Base-by-base conservation (phyloP, 2,888 invertebrate species). In the Ormyrus pomaceus region DNA sequence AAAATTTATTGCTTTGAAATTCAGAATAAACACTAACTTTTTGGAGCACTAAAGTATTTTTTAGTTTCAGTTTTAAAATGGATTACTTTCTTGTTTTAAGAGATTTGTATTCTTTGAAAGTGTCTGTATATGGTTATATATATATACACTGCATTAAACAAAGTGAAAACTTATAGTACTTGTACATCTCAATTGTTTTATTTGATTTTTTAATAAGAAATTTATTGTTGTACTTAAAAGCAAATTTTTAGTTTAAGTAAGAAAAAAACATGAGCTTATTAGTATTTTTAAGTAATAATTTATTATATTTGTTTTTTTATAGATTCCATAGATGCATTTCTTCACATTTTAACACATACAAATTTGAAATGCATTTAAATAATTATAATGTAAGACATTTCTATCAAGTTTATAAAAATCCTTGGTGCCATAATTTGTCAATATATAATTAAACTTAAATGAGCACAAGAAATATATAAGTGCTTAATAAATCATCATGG, bases 401-500 rank as follows among this genome's bases (percentile, higher is more conserved):
- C 65, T 11, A n/a, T 34, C n/a, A 46, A 78, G 69, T 51, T 71
- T 51, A 50, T 19, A 6, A 68, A 55, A 55, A 75, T 13, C 56
- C 2, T 34, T 10, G 9, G 58, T 66, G 77, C 59, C 66, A 71
- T 71, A 65, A 1, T 10, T 77, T 69, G 65, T 34, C 58, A 61
- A 77, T 69, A 62, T 66, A 73, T 73, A n/a, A 64, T 58, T 73
- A 34, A 34, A 9, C 6, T 46, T 56, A 51, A 10, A 59, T 55
- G 19, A 34, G 48, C 58, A 62, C 7, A 56, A 72, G 61, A 55
- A 58, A 19, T 69, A 58, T 34, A 19, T 5, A 65, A 53, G 34
- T 34, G 34, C 34, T 34, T 34, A 59, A 59, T 4, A 34, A 34
- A 59, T 51, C 50, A 79, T 55, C 55, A 77, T 81, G 81, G 61